Percentiles rank a stretch among this genome's conserved stretches.
Conservation (phyloP, 2,113 vertebrate genomes). For the Perognathus longimembris region DNA sequence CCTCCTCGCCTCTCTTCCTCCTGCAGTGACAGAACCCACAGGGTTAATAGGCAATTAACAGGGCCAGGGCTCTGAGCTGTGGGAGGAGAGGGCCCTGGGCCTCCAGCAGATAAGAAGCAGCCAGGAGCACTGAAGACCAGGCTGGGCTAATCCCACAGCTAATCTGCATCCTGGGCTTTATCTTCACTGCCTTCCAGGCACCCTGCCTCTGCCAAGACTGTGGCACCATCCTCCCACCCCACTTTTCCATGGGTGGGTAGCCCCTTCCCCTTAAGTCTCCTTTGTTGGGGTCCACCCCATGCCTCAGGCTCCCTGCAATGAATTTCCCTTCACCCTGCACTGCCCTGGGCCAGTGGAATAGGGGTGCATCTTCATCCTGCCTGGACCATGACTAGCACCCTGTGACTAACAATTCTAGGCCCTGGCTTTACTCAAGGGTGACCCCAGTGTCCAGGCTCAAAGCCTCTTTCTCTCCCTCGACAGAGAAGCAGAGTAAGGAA, state of each 20-base stretch:
- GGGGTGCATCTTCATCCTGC: background rate
- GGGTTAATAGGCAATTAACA: slow-evolving; percentile 82
- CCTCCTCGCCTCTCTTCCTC: slow-evolving; percentile 29
- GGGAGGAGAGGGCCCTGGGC: slow-evolving; percentile 42
- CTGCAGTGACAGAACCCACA: slow-evolving; percentile 34
- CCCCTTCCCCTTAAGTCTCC: background rate
- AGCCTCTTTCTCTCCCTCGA: background rate
- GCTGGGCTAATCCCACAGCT: slow-evolving; percentile 76
- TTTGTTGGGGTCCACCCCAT: background rate
- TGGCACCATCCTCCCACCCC: background rate
- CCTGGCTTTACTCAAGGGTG: background rate
- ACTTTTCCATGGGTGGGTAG: background rate
- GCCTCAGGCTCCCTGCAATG: background rate
- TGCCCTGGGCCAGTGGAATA: background rate
- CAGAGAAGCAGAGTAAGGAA: background rate
- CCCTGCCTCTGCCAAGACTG: slow-evolving; percentile 68
- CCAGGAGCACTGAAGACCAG: slow-evolving; percentile 57
- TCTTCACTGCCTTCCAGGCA: slow-evolving; percentile 72
- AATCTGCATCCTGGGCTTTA: slow-evolving; percentile 77
- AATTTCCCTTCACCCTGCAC: background rate
- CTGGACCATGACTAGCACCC: background rate
- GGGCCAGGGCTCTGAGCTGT: slow-evolving; percentile 67
- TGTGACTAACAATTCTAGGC: background rate
- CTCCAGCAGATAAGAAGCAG: slow-evolving; percentile 77
- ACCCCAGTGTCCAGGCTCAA: background rate